phyloP scores from a whole-genome alignment of 1,140 invertebrate species.

The Apis dorsata region DNA sequence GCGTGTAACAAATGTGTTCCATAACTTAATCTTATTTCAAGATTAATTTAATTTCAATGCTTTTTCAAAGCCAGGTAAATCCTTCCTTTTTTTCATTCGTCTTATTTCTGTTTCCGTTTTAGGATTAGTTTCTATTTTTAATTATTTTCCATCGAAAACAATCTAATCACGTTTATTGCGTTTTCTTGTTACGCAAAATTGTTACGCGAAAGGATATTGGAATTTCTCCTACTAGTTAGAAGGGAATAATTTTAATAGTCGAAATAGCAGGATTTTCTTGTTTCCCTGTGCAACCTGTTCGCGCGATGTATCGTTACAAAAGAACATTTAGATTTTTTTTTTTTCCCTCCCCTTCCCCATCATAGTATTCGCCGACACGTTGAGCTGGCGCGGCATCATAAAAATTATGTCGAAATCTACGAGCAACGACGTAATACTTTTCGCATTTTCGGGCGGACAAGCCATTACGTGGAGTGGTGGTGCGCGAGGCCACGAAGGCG shows the following conservation, averaged over 20 bases:
- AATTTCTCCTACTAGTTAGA: neutral
- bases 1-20: too few relatives aligned
- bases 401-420: conserved; percentile 66
- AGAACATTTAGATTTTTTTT: conserved; percentile 35
- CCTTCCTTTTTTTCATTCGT: too few relatives aligned
- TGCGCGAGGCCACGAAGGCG: conserved; percentile 56
- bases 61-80: too few relatives aligned
- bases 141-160: too few relatives aligned
- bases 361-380: conserved; percentile 56
- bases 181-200: too few relatives aligned
- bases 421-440: conserved; percentile 59
- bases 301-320: conserved; percentile 1
- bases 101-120: too few relatives aligned
- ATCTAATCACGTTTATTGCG: too few relatives aligned
- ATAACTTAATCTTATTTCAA: too few relatives aligned
- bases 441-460: conserved; percentile 58
- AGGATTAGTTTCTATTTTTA: neutral
- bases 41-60: too few relatives aligned
- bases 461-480: conserved; percentile 53
- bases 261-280: neutral
- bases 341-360: conserved; percentile 22
- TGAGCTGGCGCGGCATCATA: conserved; percentile 55
- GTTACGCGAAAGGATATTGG: too few relatives aligned
- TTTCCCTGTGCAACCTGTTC: neutral
- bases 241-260: neutral